Evolutionary conservation across 2,113 vertebrate genomes (phyloP).

Genomic region (Rana temporaria): DNA sequence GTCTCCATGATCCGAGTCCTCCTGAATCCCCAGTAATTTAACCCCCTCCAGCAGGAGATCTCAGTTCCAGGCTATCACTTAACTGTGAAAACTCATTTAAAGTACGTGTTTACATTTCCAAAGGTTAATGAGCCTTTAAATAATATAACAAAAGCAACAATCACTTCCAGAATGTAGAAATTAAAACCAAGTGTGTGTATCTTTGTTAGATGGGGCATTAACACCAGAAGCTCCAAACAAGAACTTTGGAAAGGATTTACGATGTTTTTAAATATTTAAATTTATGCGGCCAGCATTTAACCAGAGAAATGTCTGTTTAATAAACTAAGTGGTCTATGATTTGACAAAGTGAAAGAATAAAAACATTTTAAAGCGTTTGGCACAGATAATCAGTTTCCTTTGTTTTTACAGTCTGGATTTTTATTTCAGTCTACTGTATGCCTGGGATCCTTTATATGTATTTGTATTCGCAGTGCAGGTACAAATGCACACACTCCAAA

Average conservation of each 20-base stretch:
- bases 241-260: neutral
- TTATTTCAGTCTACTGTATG: neutral
- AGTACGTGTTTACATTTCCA: neutral
- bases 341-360: neutral
- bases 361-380: constrained; percentile 11
- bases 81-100: constrained; percentile 1
- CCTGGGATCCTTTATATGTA: no score
- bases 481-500: no score
- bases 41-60: no score
- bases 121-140: constrained; percentile 32
- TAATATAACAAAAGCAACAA: constrained; percentile 17
- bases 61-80: no score
- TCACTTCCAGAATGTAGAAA: constrained; percentile 27
- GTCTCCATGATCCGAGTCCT: no score
- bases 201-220: constrained; percentile 4
- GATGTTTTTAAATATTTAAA: neutral
- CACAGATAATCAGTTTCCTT: neutral
- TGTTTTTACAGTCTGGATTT: neutral
- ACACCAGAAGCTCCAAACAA: constrained; percentile 31
- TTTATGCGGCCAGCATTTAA: constrained; percentile 12
- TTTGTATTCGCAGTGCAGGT: no score
- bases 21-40: no score
- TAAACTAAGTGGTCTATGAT: constrained; percentile 31
- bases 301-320: constrained; percentile 32
- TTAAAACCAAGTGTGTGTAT: constrained; percentile 35